These are phyloP conservation scores for Cotesia glomerata DNA, from an alignment of 1,140 invertebrate species.

Conservation along the genomic window DNA sequence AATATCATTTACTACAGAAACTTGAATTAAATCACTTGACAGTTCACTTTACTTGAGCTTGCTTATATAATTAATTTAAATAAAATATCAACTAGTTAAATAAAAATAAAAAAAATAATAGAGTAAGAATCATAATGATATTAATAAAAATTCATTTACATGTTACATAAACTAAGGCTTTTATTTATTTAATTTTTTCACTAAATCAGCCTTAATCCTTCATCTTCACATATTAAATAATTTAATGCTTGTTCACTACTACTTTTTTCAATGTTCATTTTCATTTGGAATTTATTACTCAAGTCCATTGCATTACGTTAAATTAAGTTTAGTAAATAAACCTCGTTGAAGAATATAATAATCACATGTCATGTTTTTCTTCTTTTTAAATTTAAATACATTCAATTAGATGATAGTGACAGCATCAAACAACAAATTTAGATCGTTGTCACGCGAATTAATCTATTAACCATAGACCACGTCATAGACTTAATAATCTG, in stretches of 20 bases:
- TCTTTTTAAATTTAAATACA: background rate
- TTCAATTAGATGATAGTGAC: constrained; percentile 12
- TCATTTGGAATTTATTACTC: too few species aligned
- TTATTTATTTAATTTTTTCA: constrained; percentile 12
- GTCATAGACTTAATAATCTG: constrained; percentile 51
- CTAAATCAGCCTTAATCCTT: constrained; percentile 20
- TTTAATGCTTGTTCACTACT: too few species aligned
- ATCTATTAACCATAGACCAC: constrained; percentile 52
- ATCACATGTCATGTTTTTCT: too few species aligned
- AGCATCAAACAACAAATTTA: constrained; percentile 35
- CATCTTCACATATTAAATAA: too few species aligned
- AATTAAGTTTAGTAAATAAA: too few species aligned
- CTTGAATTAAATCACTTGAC: constrained; percentile 39
- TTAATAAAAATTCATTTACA: background rate
- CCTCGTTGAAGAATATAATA: too few species aligned
- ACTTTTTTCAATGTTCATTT: too few species aligned
- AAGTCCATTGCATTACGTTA: too few species aligned
- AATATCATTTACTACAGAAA: constrained; percentile 49
- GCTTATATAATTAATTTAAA: constrained; percentile 24
- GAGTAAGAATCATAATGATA: constrained; percentile 27
- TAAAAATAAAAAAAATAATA: constrained; percentile 38
- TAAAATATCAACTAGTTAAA: constrained; percentile 20
- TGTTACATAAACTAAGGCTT: too few species aligned
- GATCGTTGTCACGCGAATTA: constrained; percentile 44
- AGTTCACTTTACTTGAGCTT: constrained; percentile 29